Base-by-base conservation (phyloP, 2,888 invertebrate species). In the Calameuta filiformis region DNA sequence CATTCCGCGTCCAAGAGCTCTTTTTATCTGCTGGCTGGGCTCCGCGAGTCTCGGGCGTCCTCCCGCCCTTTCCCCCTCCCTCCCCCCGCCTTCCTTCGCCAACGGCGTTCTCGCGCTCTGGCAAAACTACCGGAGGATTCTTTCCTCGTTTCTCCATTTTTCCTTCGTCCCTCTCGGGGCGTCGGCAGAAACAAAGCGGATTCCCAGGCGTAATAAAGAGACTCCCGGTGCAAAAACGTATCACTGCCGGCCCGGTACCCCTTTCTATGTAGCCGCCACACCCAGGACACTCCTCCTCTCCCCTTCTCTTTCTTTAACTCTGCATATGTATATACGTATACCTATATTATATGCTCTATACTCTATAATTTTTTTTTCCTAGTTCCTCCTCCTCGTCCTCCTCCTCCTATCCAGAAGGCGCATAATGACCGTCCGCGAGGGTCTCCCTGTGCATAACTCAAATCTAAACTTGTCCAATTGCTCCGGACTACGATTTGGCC, bases 171-270 rank as follows among this genome's bases (percentile, higher is more conserved):
- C 83, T 79, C 80, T 76, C 74, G 83, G 83, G 81, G 83, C 83
- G 83, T 81, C 85, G 86, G 82, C 81, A 83, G 87, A 88, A 89
- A 89, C 89, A 89, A 89, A 89, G 88, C 87, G 88, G 86, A 89
- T 89, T 89, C 88, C 85, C 89, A 82, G 85, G 86, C 86, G 89
- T 88, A 89, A 89, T 89, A 88, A 89, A 89, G 88, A 87, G 86
- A 87, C 87, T 76, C 81, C 75, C 80, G 76, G 81, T 80, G 85
- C 83, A 87, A 87, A 87, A 89, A 89, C 83, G 85, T 86, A 86
- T 86, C 84, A 83, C 81, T 81, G 79, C 73, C 73, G 80, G 80
- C 82, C 80, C 80, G 79, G 71, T 78, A 75, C 80, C 76, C 75
- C 73, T 74, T 74, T 74, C 75, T 76, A 35, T 69, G 40, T 68